Conservation (phyloP, 2,797 vertebrate genomes). For the Sebastes oblongus region DNA sequence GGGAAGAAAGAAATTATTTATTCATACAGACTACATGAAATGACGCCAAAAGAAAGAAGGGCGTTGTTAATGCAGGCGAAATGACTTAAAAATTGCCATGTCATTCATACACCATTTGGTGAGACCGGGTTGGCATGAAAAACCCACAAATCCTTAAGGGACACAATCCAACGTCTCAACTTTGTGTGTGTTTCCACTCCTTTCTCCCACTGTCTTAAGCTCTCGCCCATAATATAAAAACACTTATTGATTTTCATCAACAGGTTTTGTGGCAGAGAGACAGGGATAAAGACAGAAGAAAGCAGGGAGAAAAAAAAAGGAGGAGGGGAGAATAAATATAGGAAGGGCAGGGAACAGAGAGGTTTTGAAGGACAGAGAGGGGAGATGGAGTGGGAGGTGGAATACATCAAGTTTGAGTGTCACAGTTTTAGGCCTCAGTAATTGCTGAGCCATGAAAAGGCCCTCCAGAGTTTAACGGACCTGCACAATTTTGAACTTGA, state of each 20-base stretch:
- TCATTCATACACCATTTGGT: neutral
- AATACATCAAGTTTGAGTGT: conserved; percentile 62
- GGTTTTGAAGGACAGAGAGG: conserved; percentile 56
- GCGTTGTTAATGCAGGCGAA: neutral
- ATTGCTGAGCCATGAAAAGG: conserved; percentile 61
- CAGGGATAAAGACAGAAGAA: conserved; percentile 14
- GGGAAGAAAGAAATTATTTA: too few species aligned
- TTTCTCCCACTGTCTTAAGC: conserved; percentile 47
- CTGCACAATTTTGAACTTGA: conserved; percentile 33
- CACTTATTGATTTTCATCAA: conserved; percentile 68
- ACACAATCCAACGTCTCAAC: conserved; percentile 32
- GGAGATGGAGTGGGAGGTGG: conserved; percentile 60
- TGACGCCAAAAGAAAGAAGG: too few species aligned
- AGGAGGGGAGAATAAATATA: conserved; percentile 44
- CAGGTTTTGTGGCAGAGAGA: conserved; percentile 58
- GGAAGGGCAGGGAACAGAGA: conserved; percentile 45
- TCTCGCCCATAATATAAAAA: conserved; percentile 61
- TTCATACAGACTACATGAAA: too few species aligned
- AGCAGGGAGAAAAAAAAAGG: conserved; percentile 8
- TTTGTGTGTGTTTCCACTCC: neutral
- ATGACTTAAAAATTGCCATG: neutral
- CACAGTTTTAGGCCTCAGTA: conserved; percentile 44
- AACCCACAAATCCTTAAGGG: conserved; percentile 41
- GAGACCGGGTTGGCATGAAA: neutral
- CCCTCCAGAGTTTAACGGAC: conserved; percentile 50